Base-by-base conservation (phyloP, 2,888 invertebrate species). In the Thecophora atra region DNA sequence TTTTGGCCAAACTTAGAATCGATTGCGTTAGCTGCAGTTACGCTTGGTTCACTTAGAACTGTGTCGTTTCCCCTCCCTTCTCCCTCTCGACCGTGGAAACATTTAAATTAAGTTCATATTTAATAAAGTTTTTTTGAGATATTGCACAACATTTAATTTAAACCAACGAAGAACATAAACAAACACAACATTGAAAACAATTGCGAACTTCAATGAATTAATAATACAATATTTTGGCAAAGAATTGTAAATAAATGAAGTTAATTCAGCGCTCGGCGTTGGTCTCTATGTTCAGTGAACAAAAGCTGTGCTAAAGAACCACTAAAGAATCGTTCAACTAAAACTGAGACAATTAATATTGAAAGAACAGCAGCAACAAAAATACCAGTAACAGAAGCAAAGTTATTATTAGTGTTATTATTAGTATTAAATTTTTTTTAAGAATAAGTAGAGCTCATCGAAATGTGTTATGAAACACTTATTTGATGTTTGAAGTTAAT, bases 401-500 rank as follows among this genome's bases (percentile, higher is more conserved):
- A 37, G 37, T 37, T 37, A 37, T 37, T 73, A 63, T 79, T 78
- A 80, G n/a, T n/a, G n/a, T n/a, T n/a, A n/a, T n/a, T n/a, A n/a
- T n/a, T n/a, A n/a, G 81, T 80, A 81, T n/a, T n/a, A n/a, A n/a
- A n/a, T n/a, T n/a, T 79, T 76, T 77, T 77, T 76, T 78, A 78
- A 79, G 77, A 79, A 77, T 79, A 79, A 81, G 79, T 79, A 81
- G 81, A 78, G 81, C 81, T 77, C 75, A 79, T 76, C 81, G 79
- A 73, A 77, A 77, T n/a, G 79, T 81, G 79, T 81, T 81, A 80
- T 75, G 81, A 81, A 81, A 81, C 79, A 19, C 42, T 63, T 30
- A 42, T 42, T 54, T 54, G 8, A 21, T 21, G 19, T 11, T 54
- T 54, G 1, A 54, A 11, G 26, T 24, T 15, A 3, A 15, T 24